Conservation (phyloP, 2,888 invertebrate genomes). For the Drosophila neotestacea region DNA sequence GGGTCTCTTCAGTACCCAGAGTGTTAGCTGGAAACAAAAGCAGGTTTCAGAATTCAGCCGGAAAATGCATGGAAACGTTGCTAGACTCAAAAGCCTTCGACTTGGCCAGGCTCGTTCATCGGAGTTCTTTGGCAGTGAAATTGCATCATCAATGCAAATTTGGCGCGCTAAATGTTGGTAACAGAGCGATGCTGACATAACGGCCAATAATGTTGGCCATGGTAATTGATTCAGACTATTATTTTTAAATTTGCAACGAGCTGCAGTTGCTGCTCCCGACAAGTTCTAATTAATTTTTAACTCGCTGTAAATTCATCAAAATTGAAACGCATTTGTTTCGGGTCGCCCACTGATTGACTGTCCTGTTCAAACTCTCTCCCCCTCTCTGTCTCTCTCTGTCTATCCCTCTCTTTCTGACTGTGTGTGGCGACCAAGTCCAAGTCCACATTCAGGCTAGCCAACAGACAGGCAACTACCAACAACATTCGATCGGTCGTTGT, state of each 20-base stretch:
- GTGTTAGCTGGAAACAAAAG: constrained; percentile 64
- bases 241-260: constrained; percentile 14
- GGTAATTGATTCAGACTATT: constrained; percentile 71
- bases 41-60: constrained; percentile 56
- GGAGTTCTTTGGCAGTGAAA: constrained; percentile 33
- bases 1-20: constrained; percentile 21
- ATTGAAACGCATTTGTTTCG: constrained; percentile 58
- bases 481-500: constrained; percentile 61
- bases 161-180: constrained; percentile 57
- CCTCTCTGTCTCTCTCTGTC: neutral
- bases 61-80: constrained; percentile 49
- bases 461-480: constrained; percentile 32
- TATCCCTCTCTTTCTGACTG: neutral
- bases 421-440: constrained; percentile 44
- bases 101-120: constrained; percentile 8
- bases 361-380: constrained; percentile 1
- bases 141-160: constrained; percentile 80
- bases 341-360: constrained; percentile 65
- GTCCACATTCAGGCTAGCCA: constrained; percentile 43
- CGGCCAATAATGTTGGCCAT: constrained; percentile 55
- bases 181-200: constrained; percentile 44
- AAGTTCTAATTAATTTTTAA: constrained; percentile 73
- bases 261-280: constrained; percentile 12
- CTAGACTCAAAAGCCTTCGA: constrained; percentile 3
- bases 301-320: constrained; percentile 74